Evolutionary conservation across 1,140 invertebrate species (phyloP), one percentile per base, ranked within the genome.

Genomic region (Drosophila fuyamai): DNA sequence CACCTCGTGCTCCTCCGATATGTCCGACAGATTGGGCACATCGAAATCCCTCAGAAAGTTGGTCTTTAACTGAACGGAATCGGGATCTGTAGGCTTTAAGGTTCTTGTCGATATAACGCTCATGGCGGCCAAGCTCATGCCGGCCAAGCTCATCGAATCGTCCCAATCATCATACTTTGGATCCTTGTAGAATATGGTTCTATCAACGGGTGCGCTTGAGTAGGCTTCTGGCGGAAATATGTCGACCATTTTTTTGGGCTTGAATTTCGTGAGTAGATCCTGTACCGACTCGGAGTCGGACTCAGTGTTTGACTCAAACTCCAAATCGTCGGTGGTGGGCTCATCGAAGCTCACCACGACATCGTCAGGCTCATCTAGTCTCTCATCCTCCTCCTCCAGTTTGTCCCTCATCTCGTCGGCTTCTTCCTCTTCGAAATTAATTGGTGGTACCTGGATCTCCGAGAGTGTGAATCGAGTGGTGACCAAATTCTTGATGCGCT

Each of bases 1-100:
- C 14, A 9, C 14, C 0, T 67, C 61, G 4, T 54, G 23, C 13
- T 79, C 80, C 13, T 83, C 80, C 8, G 80, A 83, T 12, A 84
- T 60, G 14, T 83, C 80, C 1, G 81, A 83, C 13, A 83, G 36
- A 27, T 29, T 44, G 8, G 81, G 80, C 10, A 83, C 0, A 4
- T 84, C 63, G 12, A 83, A 79, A 0, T 14, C 1, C 3, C 13
- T 36, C 4, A 83, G 47, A 16, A 83, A 83, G 10, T 48, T 12
- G 0, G 9, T 7, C 43, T 79, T 83, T 5, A 76, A 12, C 18
- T 76, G 43, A 1, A 80, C 29, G 1, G 74, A 32, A 8, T 77
- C 73, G 1, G 6, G 7, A 46, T 27, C 12, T 4, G 10, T 1
- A 0, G 9, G n/a, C 4, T 9, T 27, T 14, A 38, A 36, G 3